Evolutionary conservation across 2,797 vertebrate species (phyloP), one percentile per base, ranked within the genome.

Genomic region (Leptoclinus maculatus): DNA sequence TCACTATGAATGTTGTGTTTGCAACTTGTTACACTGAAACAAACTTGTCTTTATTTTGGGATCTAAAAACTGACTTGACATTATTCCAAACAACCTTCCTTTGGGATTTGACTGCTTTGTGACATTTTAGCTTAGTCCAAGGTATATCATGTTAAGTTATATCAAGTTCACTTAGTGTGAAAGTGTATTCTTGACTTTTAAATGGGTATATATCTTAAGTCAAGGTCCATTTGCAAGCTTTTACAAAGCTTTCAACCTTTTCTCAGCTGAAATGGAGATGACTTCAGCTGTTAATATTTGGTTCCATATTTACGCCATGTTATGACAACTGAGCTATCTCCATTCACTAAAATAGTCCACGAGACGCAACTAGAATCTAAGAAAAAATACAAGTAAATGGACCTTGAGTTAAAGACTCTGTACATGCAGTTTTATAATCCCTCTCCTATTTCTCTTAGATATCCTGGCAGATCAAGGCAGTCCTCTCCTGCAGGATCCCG

Each of bases 401-500:
- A 10, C 41, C 14, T 16, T 49, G 19, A 19, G 19, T n/a, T 49
- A 49, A 7, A 21, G n/a, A 13, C 10, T 56, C 7, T 53, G 3
- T 45, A 7, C 23, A 14, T 43, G 10, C 14, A 19, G 23, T 59
- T 49, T 70, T 32, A 34, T 29, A 27, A 64, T 38, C 8, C 2
- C 8, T 74, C 23, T 80, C n/a, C 8, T 86, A 5, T 47, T 80
- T 76, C 49, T 67, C 23, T 73, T 74, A 99, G 97, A 98, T 94
- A 94, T 98, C 62, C 94, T 99, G 88, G 94, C 96, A 89, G 97
- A 99, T 66, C 95, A 97, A 88, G 90, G 94, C 85, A 96, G 88
- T 79, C 95, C 96, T 83, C 94, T 97, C 75, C 95, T 96, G 53
- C 97, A 96, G 89, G 97, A 97, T 68, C 87, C 95, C 0, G 97